These are phyloP conservation scores for Saccostrea cuccullata DNA, from an alignment of 1,140 invertebrate species.

Conservation along the genomic window DNA sequence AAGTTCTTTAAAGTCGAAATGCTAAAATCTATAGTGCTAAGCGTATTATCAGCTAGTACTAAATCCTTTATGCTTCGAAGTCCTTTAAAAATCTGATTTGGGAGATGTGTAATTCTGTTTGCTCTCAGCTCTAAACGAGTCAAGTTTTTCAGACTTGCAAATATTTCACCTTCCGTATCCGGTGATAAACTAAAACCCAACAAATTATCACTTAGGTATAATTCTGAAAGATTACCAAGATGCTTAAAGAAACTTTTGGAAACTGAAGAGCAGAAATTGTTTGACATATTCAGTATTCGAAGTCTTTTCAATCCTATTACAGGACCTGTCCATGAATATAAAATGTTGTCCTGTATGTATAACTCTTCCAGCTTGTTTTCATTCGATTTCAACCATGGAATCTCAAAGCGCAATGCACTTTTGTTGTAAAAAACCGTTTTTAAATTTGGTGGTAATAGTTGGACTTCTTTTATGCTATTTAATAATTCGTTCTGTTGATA, in stretches of 20 bases:
- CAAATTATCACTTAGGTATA: slow-evolving; percentile 34
- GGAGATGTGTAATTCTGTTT: slow-evolving; percentile 39
- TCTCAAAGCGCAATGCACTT: background rate
- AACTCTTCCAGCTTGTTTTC: slow-evolving; percentile 29
- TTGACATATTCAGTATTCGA: slow-evolving; percentile 37
- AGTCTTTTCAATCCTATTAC: background rate
- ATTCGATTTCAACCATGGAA: background rate
- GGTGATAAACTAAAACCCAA: slow-evolving; percentile 40
- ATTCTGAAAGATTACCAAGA: background rate
- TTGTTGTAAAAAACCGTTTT: background rate
- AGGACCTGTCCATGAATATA: slow-evolving; percentile 48
- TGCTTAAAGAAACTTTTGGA: slow-evolving; percentile 28
- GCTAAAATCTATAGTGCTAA: slow-evolving; percentile 35
- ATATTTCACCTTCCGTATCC: slow-evolving; percentile 41
- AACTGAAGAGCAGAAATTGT: slow-evolving; percentile 48
- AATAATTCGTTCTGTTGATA: too few species aligned
- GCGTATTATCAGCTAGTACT: slow-evolving; percentile 1
- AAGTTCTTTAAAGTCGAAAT: slow-evolving; percentile 50
- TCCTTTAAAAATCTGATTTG: background rate
- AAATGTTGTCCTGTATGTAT: slow-evolving; percentile 36
- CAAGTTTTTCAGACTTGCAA: background rate
- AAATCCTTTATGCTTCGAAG: background rate
- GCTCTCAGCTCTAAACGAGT: slow-evolving; percentile 38
- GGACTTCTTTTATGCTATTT: too few species aligned
- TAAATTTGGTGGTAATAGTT: slow-evolving; percentile 15